Base-by-base conservation (phyloP, 2,797 vertebrate species). In the Picus viridis region DNA sequence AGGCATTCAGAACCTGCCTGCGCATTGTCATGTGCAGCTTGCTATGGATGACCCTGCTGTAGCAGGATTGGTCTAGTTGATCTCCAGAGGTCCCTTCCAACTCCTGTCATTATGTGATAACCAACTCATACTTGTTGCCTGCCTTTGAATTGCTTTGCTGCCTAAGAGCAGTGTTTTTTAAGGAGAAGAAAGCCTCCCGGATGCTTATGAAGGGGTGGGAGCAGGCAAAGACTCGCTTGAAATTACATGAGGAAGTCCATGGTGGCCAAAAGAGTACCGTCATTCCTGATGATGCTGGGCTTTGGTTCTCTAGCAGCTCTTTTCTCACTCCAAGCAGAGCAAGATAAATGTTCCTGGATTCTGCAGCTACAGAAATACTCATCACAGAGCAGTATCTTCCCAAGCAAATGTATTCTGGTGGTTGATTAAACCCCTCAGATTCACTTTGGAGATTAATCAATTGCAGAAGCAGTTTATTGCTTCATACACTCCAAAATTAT, bases 201-300 rank as follows among this genome's bases (percentile, higher is more conserved):
- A 7, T 29, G 18, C 36, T 30, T 69, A 27, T 58, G 74, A 64
- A 75, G 64, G 61, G 30, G 1, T 79, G 56, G n/a, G 19, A 27
- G 7, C 29, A 73, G 61, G 36, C 23, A 36, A 62, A 47, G 19
- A 36, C 22, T 61, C 54, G 2, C n/a, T 30, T 74, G 77, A 61
- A 54, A 9, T 58, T 19, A 24, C 8, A 2, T 18, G 30, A 6
- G 43, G 26, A 54, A 39, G 24, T 6, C 43, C 57, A 0, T 9
- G 15, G 49, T 76, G 65, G 73, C 73, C 65, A 36, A 12, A 73
- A 69, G 76, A 24, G 16, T 39, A 9, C 10, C 69, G 29, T 30
- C 56, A 45, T 16, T 20, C 18, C 12, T 29, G 2, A 16, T 1
- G 0, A 26, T 45, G 51, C 53, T 1, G 0, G 41, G n/a, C 24